These are phyloP conservation scores for Chironomus riparius DNA, from an alignment of 2,888 invertebrate species.

Conservation along the genomic window DNA sequence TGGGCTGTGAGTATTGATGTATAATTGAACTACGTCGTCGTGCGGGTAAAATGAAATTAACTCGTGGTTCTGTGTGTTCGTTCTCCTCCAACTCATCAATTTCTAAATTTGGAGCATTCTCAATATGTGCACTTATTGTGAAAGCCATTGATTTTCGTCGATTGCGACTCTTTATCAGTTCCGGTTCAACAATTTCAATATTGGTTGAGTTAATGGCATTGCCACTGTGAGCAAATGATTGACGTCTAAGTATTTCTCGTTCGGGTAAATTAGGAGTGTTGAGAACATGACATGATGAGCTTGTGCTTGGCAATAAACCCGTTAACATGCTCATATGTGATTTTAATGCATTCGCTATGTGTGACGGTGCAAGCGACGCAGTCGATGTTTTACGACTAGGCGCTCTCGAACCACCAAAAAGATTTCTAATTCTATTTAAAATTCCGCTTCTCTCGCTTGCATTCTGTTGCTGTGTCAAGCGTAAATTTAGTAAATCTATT, in stretches of 20 bases:
- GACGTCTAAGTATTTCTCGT: conserved; percentile 39
- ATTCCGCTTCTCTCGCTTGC: conserved; percentile 41
- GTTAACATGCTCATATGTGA: conserved; percentile 65
- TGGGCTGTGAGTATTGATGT: conserved; percentile 44
- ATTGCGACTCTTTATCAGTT: conserved; percentile 24
- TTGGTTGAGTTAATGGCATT: conserved; percentile 47
- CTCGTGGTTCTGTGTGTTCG: conserved; percentile 52
- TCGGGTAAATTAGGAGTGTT: conserved; percentile 35
- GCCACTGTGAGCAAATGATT: conserved; percentile 52
- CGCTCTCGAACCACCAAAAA: conserved; percentile 53
- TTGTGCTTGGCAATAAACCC: conserved; percentile 56
- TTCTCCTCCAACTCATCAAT: conserved; percentile 34
- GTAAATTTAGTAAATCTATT: conserved; percentile 51
- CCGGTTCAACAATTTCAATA: conserved; percentile 29
- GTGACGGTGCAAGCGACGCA: conserved; percentile 51
- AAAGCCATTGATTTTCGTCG: conserved; percentile 27
- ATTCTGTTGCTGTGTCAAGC: conserved; percentile 46
- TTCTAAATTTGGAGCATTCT: conserved; percentile 33
- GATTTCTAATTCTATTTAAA: conserved; percentile 46
- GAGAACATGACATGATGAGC: conserved; percentile 53
- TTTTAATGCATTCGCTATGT: conserved; percentile 59
- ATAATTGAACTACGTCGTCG: conserved; percentile 45
- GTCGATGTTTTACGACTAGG: conserved; percentile 59
- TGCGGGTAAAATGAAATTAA: conserved; percentile 53
- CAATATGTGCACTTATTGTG: conserved; percentile 30